phyloP scores from a whole-genome alignment of 2,113 vertebrate species.

The Rhineura floridana region DNA sequence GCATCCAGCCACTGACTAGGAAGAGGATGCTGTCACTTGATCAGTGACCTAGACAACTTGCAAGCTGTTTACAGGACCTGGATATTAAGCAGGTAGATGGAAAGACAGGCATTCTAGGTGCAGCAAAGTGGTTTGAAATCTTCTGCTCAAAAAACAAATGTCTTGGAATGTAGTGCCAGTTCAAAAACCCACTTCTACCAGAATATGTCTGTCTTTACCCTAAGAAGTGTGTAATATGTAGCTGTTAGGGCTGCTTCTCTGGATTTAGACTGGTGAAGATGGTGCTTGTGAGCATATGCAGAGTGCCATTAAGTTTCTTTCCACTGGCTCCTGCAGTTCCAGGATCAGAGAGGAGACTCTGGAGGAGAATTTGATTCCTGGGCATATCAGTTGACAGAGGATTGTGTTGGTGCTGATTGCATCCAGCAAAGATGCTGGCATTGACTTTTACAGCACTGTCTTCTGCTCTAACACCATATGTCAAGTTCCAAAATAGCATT shows the following conservation, averaged over 20 bases:
- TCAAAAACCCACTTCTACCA: background rate
- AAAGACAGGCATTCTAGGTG: background rate
- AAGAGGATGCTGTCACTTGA: background rate
- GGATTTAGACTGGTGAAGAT: background rate
- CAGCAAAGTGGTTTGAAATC: too few relatives aligned
- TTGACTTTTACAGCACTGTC: slow-evolving; percentile 26
- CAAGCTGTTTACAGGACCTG: background rate
- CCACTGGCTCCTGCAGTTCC: too few relatives aligned
- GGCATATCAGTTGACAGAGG: background rate
- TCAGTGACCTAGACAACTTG: background rate
- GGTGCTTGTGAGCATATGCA: background rate
- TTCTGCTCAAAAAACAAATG: background rate
- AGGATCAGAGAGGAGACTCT: background rate
- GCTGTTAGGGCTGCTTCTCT: background rate
- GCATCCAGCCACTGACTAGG: background rate
- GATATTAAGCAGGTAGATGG: background rate
- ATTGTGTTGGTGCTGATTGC: background rate
- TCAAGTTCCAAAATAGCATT: slow-evolving; percentile 70
- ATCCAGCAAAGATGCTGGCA: background rate
- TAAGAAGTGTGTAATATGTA: background rate
- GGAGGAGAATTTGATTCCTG: background rate
- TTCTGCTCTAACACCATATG: slow-evolving; percentile 57
- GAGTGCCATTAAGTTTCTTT: background rate
- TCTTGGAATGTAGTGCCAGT: background rate
- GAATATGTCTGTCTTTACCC: background rate